Conservation (phyloP, 2,888 invertebrate genomes). For the Diarsia brunnea region DNA sequence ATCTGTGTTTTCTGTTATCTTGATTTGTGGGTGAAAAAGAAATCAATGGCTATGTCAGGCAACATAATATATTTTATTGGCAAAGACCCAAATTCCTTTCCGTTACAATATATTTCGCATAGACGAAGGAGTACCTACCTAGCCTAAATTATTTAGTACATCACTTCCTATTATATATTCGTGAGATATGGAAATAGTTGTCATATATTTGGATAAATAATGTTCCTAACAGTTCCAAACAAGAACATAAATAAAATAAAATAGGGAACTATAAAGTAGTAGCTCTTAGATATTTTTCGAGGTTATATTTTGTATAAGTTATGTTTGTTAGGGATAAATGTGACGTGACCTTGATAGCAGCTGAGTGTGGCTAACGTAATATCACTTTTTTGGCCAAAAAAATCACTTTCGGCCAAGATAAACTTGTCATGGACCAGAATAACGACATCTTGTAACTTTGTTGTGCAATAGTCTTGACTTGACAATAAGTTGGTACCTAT, state of each 20-base stretch:
- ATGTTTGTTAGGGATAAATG: not conserved
- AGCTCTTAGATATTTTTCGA: constrained; percentile 7
- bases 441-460: not conserved
- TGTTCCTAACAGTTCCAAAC: constrained; percentile 35
- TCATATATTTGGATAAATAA: constrained; percentile 40
- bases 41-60: not conserved
- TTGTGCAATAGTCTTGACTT: not conserved
- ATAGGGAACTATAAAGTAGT: constrained; percentile 8
- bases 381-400: not conserved
- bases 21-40: not conserved
- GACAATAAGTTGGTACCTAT: too few relatives aligned
- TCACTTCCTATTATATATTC: constrained; percentile 30
- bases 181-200: constrained; percentile 38
- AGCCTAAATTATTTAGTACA: constrained; percentile 42
- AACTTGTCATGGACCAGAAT: not conserved
- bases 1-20: not conserved
- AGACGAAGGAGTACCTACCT: not conserved
- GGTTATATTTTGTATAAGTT: constrained; percentile 7
- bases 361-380: not conserved
- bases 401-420: not conserved
- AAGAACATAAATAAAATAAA: constrained; percentile 51
- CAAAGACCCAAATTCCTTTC: constrained; percentile 8
- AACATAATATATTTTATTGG: constrained; percentile 10
- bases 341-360: not conserved
- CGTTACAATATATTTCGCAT: constrained; percentile 4